These are phyloP conservation scores for Willisornis vidua DNA, from an alignment of 2,113 vertebrate genomes.

Conservation along the genomic window DNA sequence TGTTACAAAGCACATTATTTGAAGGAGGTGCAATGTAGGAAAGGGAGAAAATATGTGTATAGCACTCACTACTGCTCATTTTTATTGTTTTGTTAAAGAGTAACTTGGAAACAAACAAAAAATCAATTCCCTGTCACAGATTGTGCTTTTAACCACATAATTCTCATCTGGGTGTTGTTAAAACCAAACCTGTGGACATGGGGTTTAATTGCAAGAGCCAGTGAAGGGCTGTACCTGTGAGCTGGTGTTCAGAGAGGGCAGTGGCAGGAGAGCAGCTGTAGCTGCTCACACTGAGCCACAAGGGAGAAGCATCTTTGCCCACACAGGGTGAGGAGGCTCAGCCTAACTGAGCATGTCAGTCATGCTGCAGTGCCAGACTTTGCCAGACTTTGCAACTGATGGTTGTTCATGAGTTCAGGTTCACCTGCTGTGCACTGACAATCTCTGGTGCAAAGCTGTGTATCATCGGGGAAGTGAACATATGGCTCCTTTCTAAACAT, in stretches of 20 bases:
- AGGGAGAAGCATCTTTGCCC: not conserved
- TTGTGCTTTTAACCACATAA: not conserved
- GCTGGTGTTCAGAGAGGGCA: not conserved
- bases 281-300: not conserved
- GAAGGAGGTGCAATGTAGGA: not conserved
- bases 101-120: not conserved
- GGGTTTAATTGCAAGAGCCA: not conserved
- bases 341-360: not conserved
- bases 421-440: conserved; percentile 8
- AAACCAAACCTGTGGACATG: not conserved
- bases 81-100: not conserved
- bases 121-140: not conserved
- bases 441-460: not conserved
- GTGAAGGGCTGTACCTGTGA: not conserved
- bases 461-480: not conserved
- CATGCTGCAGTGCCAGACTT: not conserved
- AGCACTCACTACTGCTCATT: not conserved
- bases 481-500: conserved; percentile 15
- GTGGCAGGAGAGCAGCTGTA: not conserved
- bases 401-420: conserved; percentile 42
- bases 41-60: not conserved
- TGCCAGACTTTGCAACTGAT: not conserved
- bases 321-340: not conserved
- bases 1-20: not conserved
- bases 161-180: not conserved